Base-by-base conservation (phyloP, 1,140 invertebrate species). In the Anoplolepis gracilipes region DNA sequence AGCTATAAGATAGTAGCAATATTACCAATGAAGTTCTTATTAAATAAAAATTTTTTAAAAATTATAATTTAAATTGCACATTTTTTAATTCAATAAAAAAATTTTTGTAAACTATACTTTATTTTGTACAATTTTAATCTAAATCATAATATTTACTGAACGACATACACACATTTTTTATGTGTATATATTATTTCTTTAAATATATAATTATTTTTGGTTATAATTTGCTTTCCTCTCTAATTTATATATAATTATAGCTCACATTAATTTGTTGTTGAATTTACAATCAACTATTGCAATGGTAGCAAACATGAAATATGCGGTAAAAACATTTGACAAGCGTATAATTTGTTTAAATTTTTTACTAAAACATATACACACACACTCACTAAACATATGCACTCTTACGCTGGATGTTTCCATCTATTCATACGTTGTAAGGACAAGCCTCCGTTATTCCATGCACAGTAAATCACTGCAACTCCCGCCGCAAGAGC, bases 401-500 rank as follows among this genome's bases (percentile, higher is more conserved):
- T 49, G 3, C 46, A 92, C 78, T 93, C 92, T 95, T 95, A 95
- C 90, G 94, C 93, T 72, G 93, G 92, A 87, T 95, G 46, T 42
- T 73, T 73, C 67, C 53, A 82, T 22, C 67, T n/a, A 7, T 61
- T 82, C 19, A 61, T n/a, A 94, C 92, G 91, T 82, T 92, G 87
- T 92, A 94, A 90, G 10, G 90, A 82, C 70, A 96, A 86, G 94
- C 94, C 86, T 97, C 96, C 90, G 87, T 95, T 96, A 57, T 94
- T 96, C 94, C 96, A 96, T 84, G 97, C 92, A 86, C 96, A 96
- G 92, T 97, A 97, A 1, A 96, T 89, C 11, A 96, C 95, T 76
- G 97, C 96, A 70, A 97, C 90, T 78, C 95, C 96, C 30, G 98
- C 94, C 46, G 97, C 98, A 88, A 97, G 94, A 73, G 95, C 97